Percentiles rank a stretch among this genome's conserved stretches.
Conservation (phyloP, 1,140 invertebrate species). For the Sminthurides bifidus region DNA sequence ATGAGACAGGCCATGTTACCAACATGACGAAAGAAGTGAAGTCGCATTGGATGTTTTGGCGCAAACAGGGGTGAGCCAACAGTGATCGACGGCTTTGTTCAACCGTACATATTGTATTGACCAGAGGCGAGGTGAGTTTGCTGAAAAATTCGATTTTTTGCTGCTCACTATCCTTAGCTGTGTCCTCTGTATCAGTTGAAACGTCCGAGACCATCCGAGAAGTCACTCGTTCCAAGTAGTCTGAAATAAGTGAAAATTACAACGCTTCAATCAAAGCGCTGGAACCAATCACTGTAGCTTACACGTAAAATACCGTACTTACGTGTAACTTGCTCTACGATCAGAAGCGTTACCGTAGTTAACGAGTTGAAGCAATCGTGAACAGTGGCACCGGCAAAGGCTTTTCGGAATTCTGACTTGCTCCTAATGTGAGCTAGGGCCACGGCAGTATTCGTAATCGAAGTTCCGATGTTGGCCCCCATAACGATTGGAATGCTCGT, state of each 20-base stretch:
- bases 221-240: too few relatives aligned
- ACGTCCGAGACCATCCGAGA: background rate
- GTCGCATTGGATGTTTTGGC: too few relatives aligned
- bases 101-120: too few relatives aligned
- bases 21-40: too few relatives aligned
- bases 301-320: background rate
- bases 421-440: conserved; percentile 41
- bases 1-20: too few relatives aligned
- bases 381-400: conserved; percentile 47
- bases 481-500: conserved; percentile 49
- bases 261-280: background rate
- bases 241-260: background rate
- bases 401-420: conserved; percentile 41
- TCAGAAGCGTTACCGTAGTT: conserved; percentile 38
- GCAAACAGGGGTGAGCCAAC: too few relatives aligned
- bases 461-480: conserved; percentile 50
- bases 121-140: background rate
- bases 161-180: conserved; percentile 35
- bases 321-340: conserved; percentile 35
- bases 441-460: conserved; percentile 45
- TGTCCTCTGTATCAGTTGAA: background rate
- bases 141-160: background rate
- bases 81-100: too few relatives aligned
- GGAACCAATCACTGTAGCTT: conserved; percentile 36
- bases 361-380: conserved; percentile 47